phyloP scores from a whole-genome alignment of 2,797 vertebrate species.

The Crenuchus spilurus region DNA sequence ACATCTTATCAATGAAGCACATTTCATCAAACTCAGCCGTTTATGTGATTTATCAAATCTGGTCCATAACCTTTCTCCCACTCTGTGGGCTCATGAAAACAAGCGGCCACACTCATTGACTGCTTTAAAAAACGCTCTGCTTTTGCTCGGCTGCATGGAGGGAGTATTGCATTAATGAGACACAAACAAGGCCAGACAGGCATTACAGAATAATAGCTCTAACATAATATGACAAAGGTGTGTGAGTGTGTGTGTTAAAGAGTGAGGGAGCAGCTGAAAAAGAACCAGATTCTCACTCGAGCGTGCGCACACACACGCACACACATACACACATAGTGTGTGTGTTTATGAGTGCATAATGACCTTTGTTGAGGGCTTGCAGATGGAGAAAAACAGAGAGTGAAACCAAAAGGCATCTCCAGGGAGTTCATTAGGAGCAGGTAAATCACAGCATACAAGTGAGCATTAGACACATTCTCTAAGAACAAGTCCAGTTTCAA shows the following conservation, averaged over 20 bases:
- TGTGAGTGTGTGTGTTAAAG: slow-evolving; percentile 21
- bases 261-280: background rate
- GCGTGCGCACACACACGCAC: background rate
- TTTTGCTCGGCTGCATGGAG: slow-evolving; percentile 43
- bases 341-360: slow-evolving; percentile 54
- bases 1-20: slow-evolving; percentile 43
- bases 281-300: background rate
- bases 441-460: slow-evolving; percentile 49
- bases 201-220: slow-evolving; percentile 49
- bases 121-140: slow-evolving; percentile 42
- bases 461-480: slow-evolving; percentile 46
- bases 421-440: slow-evolving; percentile 56
- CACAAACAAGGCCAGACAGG: slow-evolving; percentile 46
- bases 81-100: slow-evolving; percentile 42
- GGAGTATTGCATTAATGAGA: slow-evolving; percentile 51
- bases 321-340: slow-evolving; percentile 26
- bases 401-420: slow-evolving; percentile 49
- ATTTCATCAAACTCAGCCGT: slow-evolving; percentile 31
- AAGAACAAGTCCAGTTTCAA: slow-evolving; percentile 44
- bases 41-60: slow-evolving; percentile 43
- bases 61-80: slow-evolving; percentile 35
- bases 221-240: slow-evolving; percentile 51
- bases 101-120: slow-evolving; percentile 32
- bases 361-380: slow-evolving; percentile 56
- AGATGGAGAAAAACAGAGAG: slow-evolving; percentile 49